phyloP scores from a whole-genome alignment of 2,797 vertebrate genomes.

The Acrossocheilus wenchowensis region DNA sequence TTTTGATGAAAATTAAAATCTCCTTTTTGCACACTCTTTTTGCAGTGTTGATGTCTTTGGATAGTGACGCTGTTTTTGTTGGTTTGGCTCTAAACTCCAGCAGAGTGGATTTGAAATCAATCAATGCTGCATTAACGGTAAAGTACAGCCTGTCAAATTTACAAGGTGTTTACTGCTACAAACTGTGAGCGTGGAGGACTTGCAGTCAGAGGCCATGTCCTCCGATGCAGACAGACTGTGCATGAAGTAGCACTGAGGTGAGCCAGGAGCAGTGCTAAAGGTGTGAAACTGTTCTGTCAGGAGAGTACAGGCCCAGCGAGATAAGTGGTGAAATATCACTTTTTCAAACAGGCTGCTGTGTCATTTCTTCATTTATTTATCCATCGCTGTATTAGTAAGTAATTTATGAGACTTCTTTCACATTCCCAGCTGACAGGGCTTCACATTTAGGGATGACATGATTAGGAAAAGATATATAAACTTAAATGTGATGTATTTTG shows the following conservation, averaged over 20 bases:
- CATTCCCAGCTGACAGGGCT: not conserved
- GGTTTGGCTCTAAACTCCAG: constrained; percentile 16
- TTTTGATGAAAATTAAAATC: constrained; percentile 29
- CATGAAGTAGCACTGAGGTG: constrained; percentile 17
- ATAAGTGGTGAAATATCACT: constrained; percentile 11
- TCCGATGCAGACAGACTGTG: not conserved
- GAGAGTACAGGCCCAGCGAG: not conserved
- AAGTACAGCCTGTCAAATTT: constrained; percentile 23
- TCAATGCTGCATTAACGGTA: constrained; percentile 24
- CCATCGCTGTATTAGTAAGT: not conserved
- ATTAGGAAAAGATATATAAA: not conserved
- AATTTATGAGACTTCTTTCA: not conserved
- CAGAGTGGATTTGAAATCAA: constrained; percentile 26
- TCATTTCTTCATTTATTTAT: not conserved
- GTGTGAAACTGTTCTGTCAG: constrained; percentile 18
- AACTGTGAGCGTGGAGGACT: constrained; percentile 17
- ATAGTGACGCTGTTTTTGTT: not conserved
- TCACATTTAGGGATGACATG: not conserved
- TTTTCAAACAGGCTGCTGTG: not conserved
- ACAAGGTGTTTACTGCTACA: constrained; percentile 23
- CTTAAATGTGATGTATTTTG: not conserved
- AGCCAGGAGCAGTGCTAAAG: constrained; percentile 15
- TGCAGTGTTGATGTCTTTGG: not conserved
- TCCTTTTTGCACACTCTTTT: constrained; percentile 3
- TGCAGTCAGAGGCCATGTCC: constrained; percentile 6